A percentile compares a stretch with the other conserved stretches of the same genome.
Conservation (phyloP, 2,888 invertebrate genomes). For the Drosophila multiciliata region DNA sequence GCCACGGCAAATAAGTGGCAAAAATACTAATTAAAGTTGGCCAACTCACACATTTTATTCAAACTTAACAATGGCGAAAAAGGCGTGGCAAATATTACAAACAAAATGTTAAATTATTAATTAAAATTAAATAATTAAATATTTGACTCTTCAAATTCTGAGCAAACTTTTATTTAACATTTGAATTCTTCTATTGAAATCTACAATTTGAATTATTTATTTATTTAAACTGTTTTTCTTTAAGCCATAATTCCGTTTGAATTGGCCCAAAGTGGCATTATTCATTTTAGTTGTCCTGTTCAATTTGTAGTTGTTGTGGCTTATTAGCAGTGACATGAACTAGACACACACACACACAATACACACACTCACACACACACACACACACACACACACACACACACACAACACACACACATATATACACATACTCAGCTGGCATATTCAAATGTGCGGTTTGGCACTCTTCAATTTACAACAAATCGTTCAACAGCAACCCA, state of each 20-base stretch:
- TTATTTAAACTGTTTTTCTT: neutral
- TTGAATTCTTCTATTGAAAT: too few relatives aligned
- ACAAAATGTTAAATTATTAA: neutral
- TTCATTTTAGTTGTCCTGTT: slow-evolving; percentile 12
- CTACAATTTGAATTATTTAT: neutral
- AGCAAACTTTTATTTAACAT: too few relatives aligned
- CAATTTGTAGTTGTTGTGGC: slow-evolving; percentile 44
- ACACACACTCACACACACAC: slow-evolving; percentile 18
- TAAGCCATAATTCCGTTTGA: neutral
- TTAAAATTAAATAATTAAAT: too few relatives aligned
- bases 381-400: slow-evolving; percentile 5
- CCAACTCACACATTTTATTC: neutral
- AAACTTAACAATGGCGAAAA: neutral
- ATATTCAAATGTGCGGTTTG: slow-evolving; percentile 76
- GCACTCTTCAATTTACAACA: slow-evolving; percentile 77
- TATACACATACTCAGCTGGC: slow-evolving; percentile 44
- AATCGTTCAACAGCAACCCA: slow-evolving; percentile 62
- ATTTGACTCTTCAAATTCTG: too few relatives aligned
- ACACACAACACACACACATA: slow-evolving; percentile 1
- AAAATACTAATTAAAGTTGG: neutral
- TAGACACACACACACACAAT: slow-evolving; percentile 19
- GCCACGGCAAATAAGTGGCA: neutral
- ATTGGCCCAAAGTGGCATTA: neutral
- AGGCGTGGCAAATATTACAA: neutral
- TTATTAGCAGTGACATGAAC: slow-evolving; percentile 48